phyloP scores from a whole-genome alignment of 2,797 vertebrate species.

The Sebastes vulpes region DNA sequence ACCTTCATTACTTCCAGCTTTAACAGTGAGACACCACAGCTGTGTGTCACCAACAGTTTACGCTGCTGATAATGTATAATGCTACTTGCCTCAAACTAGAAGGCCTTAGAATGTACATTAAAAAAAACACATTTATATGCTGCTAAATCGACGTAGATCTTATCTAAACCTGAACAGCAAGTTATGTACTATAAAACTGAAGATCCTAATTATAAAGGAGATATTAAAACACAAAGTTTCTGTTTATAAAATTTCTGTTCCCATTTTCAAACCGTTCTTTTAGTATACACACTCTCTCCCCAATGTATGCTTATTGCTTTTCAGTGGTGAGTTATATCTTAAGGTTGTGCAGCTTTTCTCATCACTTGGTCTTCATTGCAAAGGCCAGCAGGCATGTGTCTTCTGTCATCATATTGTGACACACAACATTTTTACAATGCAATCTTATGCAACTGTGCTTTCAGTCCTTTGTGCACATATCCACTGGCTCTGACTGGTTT shows the following conservation, averaged over 20 bases:
- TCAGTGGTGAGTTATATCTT: not conserved
- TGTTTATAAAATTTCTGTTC: not conserved
- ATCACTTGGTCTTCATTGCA: conserved; percentile 10
- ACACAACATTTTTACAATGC: conserved; percentile 46
- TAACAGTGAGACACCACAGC: not conserved
- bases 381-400: conserved; percentile 28
- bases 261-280: not conserved
- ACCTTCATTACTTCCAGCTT: not conserved
- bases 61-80: not conserved
- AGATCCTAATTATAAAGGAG: not conserved
- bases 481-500: conserved; percentile 34
- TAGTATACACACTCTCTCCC: not conserved
- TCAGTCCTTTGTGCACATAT: conserved; percentile 42
- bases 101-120: not conserved
- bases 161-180: not conserved
- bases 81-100: not conserved
- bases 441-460: conserved; percentile 53
- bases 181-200: not conserved
- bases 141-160: not conserved
- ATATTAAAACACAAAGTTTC: not conserved
- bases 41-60: not conserved
- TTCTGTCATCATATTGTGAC: conserved; percentile 35
- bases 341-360: conserved; percentile 8
- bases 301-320: not conserved
- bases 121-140: not conserved